These are phyloP conservation scores for Pantherophis guttatus DNA, from an alignment of 2,113 vertebrate species.

Conservation along the genomic window DNA sequence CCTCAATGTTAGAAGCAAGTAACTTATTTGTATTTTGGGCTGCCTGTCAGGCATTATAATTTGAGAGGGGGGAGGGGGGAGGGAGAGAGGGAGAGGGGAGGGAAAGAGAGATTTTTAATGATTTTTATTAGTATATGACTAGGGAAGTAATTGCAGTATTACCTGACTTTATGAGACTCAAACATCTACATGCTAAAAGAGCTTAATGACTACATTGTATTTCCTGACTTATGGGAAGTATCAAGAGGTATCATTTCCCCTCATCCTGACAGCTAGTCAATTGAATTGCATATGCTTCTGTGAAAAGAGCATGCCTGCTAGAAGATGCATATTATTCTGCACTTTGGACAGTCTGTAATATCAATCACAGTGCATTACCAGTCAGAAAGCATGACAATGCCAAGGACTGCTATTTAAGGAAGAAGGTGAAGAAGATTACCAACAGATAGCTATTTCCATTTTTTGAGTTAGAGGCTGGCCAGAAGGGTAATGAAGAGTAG, in stretches of 20 bases:
- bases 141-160: constrained; percentile 25
- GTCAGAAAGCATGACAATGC: constrained; percentile 40
- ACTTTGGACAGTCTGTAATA: constrained; percentile 37
- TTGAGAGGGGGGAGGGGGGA: not conserved
- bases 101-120: not conserved
- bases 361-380: constrained; percentile 23
- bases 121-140: constrained; percentile 37
- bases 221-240: constrained; percentile 12
- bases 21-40: constrained; percentile 13
- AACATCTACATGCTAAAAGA: constrained; percentile 29
- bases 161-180: constrained; percentile 20
- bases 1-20: constrained; percentile 40
- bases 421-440: constrained; percentile 27
- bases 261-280: constrained; percentile 11
- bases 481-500: constrained; percentile 54
- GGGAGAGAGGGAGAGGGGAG: not conserved
- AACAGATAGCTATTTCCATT: constrained; percentile 44
- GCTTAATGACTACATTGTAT: not conserved
- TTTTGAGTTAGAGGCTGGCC: constrained; percentile 43
- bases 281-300: constrained; percentile 6
- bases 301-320: constrained; percentile 47
- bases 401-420: constrained; percentile 57
- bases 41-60: constrained; percentile 30
- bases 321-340: constrained; percentile 24
- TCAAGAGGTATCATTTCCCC: not conserved